Base-by-base conservation (phyloP, 1,140 invertebrate species). In the Brachionus paranguensis region DNA sequence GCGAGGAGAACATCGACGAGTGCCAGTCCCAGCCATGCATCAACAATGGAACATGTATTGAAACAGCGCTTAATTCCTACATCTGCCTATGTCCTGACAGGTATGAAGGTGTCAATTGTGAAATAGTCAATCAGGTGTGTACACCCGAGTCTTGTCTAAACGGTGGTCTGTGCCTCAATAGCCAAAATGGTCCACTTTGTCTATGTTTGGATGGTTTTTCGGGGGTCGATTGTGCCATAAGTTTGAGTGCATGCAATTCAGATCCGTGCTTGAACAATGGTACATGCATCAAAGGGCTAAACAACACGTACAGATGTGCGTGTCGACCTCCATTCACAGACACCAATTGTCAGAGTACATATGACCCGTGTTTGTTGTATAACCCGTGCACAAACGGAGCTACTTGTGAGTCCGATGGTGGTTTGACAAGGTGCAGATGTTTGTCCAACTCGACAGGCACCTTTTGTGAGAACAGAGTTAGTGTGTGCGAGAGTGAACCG, bases 191-290 rank as follows among this genome's bases (percentile, higher is more conserved):
- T 33, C 17, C 11, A 33, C 14, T 78, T 6, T 78, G 74, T 55
- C 47, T 53, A 1, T 78, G 74, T 37, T 29, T 55, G 2, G 45
- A 53, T 14, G 74, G 74, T 17, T 78, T 78, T 5, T 27, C 20
- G 10, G 74, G 74, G 3, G 11, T 24, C 6, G 8, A 27, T 53
- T 78, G 74, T 53, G 74, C 20, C 12, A 50, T 53, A 2, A 50
- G 45, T 50, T n/a, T 53, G 3, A 55, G 74, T 33, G 50, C 27
- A 20, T 78, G 45, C 29, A 53, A 78, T 29, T 78, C 64, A 8
- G 11, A 17, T 6, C 92, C 94, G 78, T 98, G 96, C 87, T 93
- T 95, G 88, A 95, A 98, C 88, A 95, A 95, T 24, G 96, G 96
- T 8, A 89, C 96, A 0, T 97, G 96, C 88, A 91, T 95, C 29